Evolutionary conservation across 2,888 invertebrate species (phyloP).

Genomic region (Diarsia rubi): DNA sequence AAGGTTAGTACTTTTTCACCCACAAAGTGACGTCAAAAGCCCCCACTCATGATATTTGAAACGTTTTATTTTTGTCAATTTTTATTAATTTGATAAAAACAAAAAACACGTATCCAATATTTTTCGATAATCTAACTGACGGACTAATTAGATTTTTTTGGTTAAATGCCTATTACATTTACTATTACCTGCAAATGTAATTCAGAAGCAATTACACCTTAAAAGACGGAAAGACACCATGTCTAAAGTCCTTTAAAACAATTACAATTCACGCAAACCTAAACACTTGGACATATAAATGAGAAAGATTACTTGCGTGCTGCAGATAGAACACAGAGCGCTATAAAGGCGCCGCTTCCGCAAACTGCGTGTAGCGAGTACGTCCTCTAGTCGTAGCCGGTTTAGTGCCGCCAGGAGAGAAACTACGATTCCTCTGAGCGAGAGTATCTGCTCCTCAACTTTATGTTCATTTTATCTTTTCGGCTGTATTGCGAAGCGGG

Average conservation of each 20-base stretch:
- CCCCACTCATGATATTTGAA: no score
- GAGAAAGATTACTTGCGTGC: conserved; percentile 16
- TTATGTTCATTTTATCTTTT: conserved; percentile 91
- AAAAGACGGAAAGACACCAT: not conserved
- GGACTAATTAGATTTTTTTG: no score
- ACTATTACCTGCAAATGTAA: no score
- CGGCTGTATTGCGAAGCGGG: conserved; percentile 88
- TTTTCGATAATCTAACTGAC: no score
- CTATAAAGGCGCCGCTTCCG: conserved; percentile 69
- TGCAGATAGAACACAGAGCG: conserved; percentile 35
- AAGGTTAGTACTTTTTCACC: no score
- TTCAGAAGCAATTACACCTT: not conserved
- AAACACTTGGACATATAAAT: conserved; percentile 29
- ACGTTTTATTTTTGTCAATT: no score
- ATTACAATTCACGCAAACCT: conserved; percentile 17
- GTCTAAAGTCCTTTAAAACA: not conserved
- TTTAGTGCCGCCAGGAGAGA: conserved; percentile 88
- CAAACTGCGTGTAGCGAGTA: conserved; percentile 81
- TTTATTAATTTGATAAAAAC: no score
- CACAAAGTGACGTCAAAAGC: no score
- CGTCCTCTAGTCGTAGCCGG: conserved; percentile 74
- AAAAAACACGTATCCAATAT: no score
- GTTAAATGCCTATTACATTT: no score
- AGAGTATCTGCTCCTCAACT: conserved; percentile 89
- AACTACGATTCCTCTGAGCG: conserved; percentile 89